phyloP scores from a whole-genome alignment of 2,888 invertebrate genomes.

The Trichogramma dendrolimi region DNA sequence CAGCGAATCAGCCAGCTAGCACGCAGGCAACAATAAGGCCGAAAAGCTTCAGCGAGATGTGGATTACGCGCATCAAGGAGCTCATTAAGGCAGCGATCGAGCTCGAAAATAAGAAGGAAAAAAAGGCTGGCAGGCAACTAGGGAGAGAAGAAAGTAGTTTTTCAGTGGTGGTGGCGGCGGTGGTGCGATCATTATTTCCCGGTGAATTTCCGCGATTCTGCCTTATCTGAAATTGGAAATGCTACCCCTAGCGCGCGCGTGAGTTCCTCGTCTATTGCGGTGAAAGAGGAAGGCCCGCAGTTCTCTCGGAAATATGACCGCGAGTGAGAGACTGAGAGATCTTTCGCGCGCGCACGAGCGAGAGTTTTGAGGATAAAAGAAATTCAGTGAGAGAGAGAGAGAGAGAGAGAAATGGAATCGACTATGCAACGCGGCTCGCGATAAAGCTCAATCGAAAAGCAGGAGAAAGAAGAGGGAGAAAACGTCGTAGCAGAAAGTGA shows the following conservation, averaged over 20 bases:
- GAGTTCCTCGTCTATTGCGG: neutral
- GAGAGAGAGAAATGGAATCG: neutral
- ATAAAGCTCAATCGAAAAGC: slow-evolving; percentile 6
- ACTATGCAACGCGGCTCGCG: neutral
- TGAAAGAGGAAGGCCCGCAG: neutral
- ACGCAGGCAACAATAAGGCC: too few relatives aligned
- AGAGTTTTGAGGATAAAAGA: neutral
- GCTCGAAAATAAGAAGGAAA: too few relatives aligned
- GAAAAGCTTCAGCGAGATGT: too few relatives aligned
- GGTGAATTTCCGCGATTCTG: slow-evolving; percentile 14
- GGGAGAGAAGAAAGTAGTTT: slow-evolving; percentile 11
- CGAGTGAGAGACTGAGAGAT: neutral
- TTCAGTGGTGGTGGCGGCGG: neutral
- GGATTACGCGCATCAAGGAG: neutral
- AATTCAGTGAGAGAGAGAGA: neutral
- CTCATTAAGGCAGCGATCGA: slow-evolving; percentile 16
- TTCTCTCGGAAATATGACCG: slow-evolving; percentile 11
- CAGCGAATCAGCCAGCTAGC: too few relatives aligned
- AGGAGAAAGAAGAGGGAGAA: neutral
- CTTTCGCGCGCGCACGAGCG: neutral
- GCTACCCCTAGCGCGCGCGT: slow-evolving; percentile 11
- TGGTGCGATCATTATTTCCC: slow-evolving; percentile 19
- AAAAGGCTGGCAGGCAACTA: neutral
- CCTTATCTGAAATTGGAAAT: slow-evolving; percentile 29
- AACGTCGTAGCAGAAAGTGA: neutral